Evolutionary conservation across 2,888 invertebrate genomes (phyloP), one percentile per base, ranked within the genome.

Genomic region (Drosophila eohydei): DNA sequence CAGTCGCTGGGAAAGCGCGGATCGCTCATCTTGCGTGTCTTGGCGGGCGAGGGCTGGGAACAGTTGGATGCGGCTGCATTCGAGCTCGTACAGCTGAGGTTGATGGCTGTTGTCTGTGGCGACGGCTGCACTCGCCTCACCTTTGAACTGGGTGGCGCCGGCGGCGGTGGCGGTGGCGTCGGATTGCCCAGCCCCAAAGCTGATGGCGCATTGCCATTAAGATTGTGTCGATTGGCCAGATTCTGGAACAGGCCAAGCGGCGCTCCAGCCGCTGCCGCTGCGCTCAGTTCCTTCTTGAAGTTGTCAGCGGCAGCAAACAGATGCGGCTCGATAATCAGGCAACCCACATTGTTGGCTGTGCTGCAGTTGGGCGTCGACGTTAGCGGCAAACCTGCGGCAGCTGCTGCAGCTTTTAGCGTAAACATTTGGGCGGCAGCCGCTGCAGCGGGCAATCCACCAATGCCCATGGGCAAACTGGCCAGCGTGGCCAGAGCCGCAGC

Each of bases 81-180:
- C 26, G 76, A 36, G 3, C 75, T 79, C 0, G 89, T 80, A 60
- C 91, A 91, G 62, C 92, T 91, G 21, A 91, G 78, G 73, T 91
- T 92, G 1, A 91, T 91, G 50, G 91, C 92, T 9, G 91, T 62
- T 5, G 91, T 88, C 40, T 92, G 92, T 11, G 91, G 92, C 16
- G 92, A 91, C 2, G 91, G 90, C 36, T 91, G 91, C 0, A 91
- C 91, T 1, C 91, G 87, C 1, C 92, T 78, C 68, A 91, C 90
- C 62, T 91, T 91, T 2, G 84, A 65, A 34, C 68, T 80, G 30
- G 81, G 68, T 3, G 67, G 70, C 8, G 78, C 68, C n/a, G 84
- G 61, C 9, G 73, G 80, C 7, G 86, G 80, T 4, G 86, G 74
- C 2, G 91, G 79, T 4, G 90, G 86, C 51, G 88, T 82, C 4